Evolutionary conservation across 2,113 vertebrate genomes (phyloP), one percentile per base, ranked within the genome.

Genomic region (Melierax canorus): DNA sequence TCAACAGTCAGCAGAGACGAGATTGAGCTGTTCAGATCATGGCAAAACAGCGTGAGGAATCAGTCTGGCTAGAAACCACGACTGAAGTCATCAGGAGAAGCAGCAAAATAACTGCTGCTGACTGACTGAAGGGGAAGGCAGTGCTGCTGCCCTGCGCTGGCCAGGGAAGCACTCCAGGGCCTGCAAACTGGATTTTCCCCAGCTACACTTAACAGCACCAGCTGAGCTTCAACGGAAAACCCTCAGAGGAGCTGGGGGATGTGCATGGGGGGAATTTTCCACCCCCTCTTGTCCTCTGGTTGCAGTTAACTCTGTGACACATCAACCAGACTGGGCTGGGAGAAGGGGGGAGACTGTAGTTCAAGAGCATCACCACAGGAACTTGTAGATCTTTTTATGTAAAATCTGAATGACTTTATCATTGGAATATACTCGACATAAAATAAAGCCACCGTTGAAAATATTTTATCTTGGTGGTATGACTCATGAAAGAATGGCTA

Each of bases 101-200:
- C 36, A 68, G 53, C 30, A 71, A 86, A 51, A 59, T 26, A 80
- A 63, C 55, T 1, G 11, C 1, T 1, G 3, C 29, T 79, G 62
- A 19, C 56, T 80, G 63, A 75, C 20, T 69, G 71, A 68, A 62
- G 45, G 10, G 15, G 23, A 86, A 90, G 50, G 46, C 78, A 93
- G 56, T 88, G 36, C 74, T 63, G 56, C 58, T 29, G 16, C 58
- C 23, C 81, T 72, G 34, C 0, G 1, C 26, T 15, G 21, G 38
- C 45, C 75, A 81, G 24, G 41, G 38, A 62, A 68, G 48, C 0
- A 2, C n/a, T 86, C 60, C 8, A 39, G 38, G 55, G 60, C 53
- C 80, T 64, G 92, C 71, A 85, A 56, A 66, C 17, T 58, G 80
- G 66, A 91, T 92, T 95, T 94, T 85, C 89, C 93, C 62, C 64